Conservation (phyloP, 1,140 invertebrate genomes). For the Magallana gigas region DNA sequence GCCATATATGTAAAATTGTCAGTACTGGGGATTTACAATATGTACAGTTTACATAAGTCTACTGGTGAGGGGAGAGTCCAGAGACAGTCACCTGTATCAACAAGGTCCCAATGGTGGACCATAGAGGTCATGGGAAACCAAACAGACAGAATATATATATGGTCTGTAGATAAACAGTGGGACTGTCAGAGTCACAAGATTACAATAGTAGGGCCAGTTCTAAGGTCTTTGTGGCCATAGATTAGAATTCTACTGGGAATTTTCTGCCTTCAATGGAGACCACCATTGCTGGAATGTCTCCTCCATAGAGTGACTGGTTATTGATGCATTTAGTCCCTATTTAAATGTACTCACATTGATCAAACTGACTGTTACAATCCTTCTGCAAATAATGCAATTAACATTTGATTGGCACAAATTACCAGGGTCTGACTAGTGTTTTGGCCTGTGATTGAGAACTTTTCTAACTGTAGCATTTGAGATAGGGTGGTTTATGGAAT, state of each 20-base stretch:
- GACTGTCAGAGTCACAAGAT: not conserved
- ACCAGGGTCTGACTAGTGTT: not conserved
- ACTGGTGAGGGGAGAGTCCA: too few species aligned
- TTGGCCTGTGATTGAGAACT: not conserved
- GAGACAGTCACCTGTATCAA: too few species aligned
- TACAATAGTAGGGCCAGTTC: not conserved
- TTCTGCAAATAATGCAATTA: conserved; percentile 17
- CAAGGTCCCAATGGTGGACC: too few species aligned
- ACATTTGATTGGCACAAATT: conserved; percentile 16
- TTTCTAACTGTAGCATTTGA: not conserved
- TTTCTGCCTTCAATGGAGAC: not conserved
- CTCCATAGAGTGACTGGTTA: not conserved
- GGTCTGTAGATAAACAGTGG: not conserved
- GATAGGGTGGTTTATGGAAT: not conserved
- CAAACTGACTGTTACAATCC: conserved; percentile 2
- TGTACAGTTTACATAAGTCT: too few species aligned
- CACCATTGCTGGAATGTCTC: not conserved
- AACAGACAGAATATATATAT: not conserved
- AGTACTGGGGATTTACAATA: too few species aligned
- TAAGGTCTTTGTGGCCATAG: not conserved
- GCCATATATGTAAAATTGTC: too few species aligned
- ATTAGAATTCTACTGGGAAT: not conserved
- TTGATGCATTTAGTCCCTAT: not conserved
- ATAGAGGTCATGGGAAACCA: not conserved
- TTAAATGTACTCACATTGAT: not conserved